Conservation (phyloP, 2,797 vertebrate species). For the Hyperoplus immaculatus region DNA sequence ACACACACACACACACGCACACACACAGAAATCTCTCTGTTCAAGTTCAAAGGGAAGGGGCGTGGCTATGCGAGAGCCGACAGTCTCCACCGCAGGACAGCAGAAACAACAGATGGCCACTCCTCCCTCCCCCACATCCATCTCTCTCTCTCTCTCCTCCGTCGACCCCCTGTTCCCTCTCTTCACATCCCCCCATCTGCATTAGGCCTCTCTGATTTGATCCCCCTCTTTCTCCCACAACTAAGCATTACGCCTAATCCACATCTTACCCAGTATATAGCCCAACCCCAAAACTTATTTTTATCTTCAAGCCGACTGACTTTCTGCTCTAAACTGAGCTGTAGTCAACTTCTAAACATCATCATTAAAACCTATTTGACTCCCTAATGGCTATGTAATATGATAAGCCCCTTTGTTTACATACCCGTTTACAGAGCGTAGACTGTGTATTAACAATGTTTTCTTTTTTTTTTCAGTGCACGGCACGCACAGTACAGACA, state of each 20-base stretch:
- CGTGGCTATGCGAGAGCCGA: conserved; percentile 47
- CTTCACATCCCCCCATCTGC: conserved; percentile 71
- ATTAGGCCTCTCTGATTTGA: conserved; percentile 44
- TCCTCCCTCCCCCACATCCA: conserved; percentile 76
- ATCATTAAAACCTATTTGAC: too few relatives aligned
- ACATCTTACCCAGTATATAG: conserved; percentile 31
- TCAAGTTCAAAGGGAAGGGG: conserved; percentile 74
- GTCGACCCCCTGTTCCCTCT: conserved; percentile 56
- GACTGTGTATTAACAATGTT: too few relatives aligned
- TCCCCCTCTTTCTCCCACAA: conserved; percentile 61
- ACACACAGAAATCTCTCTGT: conserved; percentile 65
- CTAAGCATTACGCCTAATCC: conserved; percentile 45
- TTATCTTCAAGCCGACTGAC: neutral
- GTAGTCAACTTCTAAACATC: too few relatives aligned
- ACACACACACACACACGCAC: conserved; percentile 26
- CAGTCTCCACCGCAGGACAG: conserved; percentile 72
- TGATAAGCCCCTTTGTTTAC: too few relatives aligned
- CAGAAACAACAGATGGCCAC: conserved; percentile 83
- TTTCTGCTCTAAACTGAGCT: neutral
- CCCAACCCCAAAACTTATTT: conserved; percentile 8
- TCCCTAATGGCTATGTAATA: too few relatives aligned
- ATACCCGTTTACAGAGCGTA: too few relatives aligned
- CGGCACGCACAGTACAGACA: too few relatives aligned
- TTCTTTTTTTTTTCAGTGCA: too few relatives aligned
- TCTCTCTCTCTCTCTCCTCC: conserved; percentile 65